phyloP scores from a whole-genome alignment of 1,140 invertebrate genomes.

The Tetramorium parvispinum region DNA sequence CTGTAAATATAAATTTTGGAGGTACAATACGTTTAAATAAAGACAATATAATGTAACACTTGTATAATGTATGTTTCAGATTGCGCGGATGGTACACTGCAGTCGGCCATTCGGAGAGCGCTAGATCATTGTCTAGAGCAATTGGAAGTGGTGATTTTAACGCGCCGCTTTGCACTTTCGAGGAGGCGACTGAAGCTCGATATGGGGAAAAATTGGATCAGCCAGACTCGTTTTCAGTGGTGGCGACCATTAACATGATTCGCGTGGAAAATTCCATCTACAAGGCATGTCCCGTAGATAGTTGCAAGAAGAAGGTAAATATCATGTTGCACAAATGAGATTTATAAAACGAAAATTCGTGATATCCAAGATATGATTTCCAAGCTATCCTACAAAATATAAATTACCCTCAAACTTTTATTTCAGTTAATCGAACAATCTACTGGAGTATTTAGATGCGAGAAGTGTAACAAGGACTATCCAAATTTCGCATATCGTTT shows the following conservation, averaged over 20 bases:
- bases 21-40: background rate
- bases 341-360: background rate
- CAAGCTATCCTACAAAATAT: background rate
- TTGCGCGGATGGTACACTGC: constrained; percentile 96
- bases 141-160: constrained; percentile 54
- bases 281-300: constrained; percentile 93
- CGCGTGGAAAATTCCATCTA: constrained; percentile 94
- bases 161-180: constrained; percentile 88
- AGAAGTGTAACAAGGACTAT: constrained; percentile 95
- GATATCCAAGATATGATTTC: background rate
- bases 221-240: constrained; percentile 90
- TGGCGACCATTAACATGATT: constrained; percentile 90
- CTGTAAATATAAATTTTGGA: background rate
- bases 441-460: constrained; percentile 96
- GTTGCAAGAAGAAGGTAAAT: constrained; percentile 96
- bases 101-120: constrained; percentile 88
- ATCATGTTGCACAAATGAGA: background rate
- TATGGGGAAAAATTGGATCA: constrained; percentile 90
- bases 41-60: background rate
- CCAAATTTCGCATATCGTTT: constrained; percentile 95
- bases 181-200: constrained; percentile 89
- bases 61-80: constrained; percentile 72
- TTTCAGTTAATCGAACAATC: constrained; percentile 91
- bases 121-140: constrained; percentile 79
- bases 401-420: background rate